A percentile compares a stretch with the other conserved stretches of the same genome.
These are phyloP conservation scores for Cataglyphis livida DNA, from an alignment of 2,888 invertebrate species.

Conservation along the genomic window DNA sequence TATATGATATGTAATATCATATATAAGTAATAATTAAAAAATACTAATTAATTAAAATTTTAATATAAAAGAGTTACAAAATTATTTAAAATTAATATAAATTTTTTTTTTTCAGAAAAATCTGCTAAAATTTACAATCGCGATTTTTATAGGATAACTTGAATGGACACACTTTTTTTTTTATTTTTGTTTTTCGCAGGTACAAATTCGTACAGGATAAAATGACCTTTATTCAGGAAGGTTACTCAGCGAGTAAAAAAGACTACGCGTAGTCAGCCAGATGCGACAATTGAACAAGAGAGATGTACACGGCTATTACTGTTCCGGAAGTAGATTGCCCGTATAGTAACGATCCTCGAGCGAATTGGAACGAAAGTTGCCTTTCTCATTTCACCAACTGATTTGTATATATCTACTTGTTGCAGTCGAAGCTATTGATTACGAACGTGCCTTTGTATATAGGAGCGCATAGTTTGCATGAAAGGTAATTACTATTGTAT, in stretches of 20 bases:
- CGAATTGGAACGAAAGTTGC: constrained; percentile 50
- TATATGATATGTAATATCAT: neutral
- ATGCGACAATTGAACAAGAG: constrained; percentile 45
- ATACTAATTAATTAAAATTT: neutral
- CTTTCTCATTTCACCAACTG: constrained; percentile 46
- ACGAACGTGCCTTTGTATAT: constrained; percentile 33
- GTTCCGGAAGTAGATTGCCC: constrained; percentile 50
- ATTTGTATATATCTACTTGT: constrained; percentile 58
- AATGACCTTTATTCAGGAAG: neutral
- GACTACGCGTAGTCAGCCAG: neutral
- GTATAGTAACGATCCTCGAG: constrained; percentile 46
- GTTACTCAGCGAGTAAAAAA: constrained; percentile 23
- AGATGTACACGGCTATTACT: constrained; percentile 35
- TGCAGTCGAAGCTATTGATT: constrained; percentile 56
- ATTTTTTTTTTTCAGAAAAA: neutral
- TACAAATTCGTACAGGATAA: neutral
- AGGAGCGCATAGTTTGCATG: constrained; percentile 41
- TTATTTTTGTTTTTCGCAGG: neutral
- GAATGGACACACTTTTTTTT: neutral
- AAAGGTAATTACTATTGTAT: constrained; percentile 53
- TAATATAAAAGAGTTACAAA: neutral
- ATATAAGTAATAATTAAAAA: neutral
- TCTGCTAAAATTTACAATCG: neutral
- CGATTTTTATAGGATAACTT: neutral
- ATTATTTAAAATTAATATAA: neutral